Percentiles rank a stretch among this genome's conserved stretches.
Conservation (phyloP, 2,113 vertebrate species). For the Reinhardtius hippoglossoides region DNA sequence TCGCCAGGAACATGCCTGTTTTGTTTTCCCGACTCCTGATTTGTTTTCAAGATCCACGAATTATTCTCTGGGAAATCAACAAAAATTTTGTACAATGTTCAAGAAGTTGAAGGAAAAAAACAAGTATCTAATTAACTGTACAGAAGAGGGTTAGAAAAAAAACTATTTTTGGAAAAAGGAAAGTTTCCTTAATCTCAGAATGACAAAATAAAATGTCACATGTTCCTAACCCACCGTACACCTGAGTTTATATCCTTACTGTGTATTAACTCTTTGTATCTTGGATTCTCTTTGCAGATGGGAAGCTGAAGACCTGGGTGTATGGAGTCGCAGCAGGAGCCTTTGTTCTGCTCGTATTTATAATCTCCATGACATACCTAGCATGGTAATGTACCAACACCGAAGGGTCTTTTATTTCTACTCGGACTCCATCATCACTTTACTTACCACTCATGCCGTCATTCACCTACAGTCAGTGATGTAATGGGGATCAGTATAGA, state of each 20-base stretch:
- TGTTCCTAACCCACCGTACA: not conserved
- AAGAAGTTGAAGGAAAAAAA: no score
- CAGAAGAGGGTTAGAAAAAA: no score
- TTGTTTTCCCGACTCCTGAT: no score
- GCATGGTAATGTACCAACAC: slow-evolving; percentile 90
- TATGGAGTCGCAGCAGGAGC: slow-evolving; percentile 97
- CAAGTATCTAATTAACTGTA: no score
- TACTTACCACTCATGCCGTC: not conserved
- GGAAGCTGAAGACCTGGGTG: slow-evolving; percentile 98
- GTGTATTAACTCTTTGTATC: not conserved
- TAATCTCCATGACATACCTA: slow-evolving; percentile 98
- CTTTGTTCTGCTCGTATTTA: slow-evolving; percentile 95
- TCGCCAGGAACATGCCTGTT: no score
- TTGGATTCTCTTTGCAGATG: slow-evolving; percentile 83
- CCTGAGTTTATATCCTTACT: not conserved
- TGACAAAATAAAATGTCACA: no score
- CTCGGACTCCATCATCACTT: not conserved
- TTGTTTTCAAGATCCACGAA: no score
- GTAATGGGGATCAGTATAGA: slow-evolving; percentile 22
- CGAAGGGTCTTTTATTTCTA: no score
- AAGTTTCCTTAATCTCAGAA: no score
- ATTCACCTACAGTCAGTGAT: slow-evolving; percentile 24
- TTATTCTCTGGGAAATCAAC: no score
- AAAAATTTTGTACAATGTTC: no score
- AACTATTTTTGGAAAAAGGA: no score